Percentiles rank a stretch among this genome's conserved stretches.
These are phyloP conservation scores for Solen grandis DNA, from an alignment of 1,140 invertebrate genomes.

Conservation along the genomic window DNA sequence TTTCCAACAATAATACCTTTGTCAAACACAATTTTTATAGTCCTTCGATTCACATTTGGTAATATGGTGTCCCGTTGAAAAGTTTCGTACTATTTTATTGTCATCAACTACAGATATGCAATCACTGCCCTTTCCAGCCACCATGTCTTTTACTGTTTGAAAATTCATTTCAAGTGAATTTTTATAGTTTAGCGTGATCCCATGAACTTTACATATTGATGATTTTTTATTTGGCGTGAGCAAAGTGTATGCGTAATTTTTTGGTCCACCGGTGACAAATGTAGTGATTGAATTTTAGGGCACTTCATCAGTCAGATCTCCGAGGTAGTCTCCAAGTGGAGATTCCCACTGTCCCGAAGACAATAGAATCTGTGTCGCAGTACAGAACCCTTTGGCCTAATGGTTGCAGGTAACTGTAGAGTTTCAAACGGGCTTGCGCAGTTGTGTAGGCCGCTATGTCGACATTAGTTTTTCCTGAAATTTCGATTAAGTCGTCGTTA, in stretches of 20 bases:
- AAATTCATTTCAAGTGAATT: constrained; percentile 35
- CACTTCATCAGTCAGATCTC: constrained; percentile 37
- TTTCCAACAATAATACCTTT: constrained; percentile 9
- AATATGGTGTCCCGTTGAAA: neutral
- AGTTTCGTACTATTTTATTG: constrained; percentile 9
- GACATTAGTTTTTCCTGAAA: no score
- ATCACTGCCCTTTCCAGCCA: constrained; percentile 1
- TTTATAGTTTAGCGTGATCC: constrained; percentile 45
- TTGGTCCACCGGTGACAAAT: constrained; percentile 57
- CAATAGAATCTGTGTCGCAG: no score
- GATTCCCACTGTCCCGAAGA: no score
- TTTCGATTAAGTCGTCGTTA: no score
- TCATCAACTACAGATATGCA: constrained; percentile 4
- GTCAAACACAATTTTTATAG: constrained; percentile 32
- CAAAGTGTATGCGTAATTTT: constrained; percentile 52
- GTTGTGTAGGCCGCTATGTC: no score
- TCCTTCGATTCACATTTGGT: constrained; percentile 31
- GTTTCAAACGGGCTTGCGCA: no score
- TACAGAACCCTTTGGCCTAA: no score
- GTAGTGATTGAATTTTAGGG: neutral
- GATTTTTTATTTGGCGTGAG: neutral
- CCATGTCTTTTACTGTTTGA: constrained; percentile 21
- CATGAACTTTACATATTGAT: constrained; percentile 37
- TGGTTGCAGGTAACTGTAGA: no score
- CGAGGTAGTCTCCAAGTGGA: no score